Percentiles rank a stretch among this genome's conserved stretches.
Conservation (phyloP, 2,797 vertebrate genomes). For the Enteromius unitaeniatus region DNA sequence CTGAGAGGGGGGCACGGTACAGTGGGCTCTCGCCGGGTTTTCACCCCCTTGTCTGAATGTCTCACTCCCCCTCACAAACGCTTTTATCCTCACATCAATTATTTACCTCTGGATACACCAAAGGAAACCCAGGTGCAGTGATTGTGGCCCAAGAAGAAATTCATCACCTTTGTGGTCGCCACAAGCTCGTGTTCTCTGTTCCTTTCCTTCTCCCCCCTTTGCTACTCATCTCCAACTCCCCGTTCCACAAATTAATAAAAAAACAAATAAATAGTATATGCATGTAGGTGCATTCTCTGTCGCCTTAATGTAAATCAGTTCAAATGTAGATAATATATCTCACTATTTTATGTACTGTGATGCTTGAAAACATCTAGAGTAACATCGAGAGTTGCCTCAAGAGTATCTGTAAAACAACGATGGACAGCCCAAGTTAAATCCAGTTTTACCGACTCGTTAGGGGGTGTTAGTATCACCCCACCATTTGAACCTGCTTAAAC, state of each 20-base stretch:
- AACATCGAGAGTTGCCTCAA: not conserved
- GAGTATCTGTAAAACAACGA: not conserved
- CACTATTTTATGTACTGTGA: not conserved
- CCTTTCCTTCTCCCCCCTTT: constrained; percentile 26
- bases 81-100: constrained; percentile 84
- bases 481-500: constrained; percentile 50
- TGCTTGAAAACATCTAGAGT: not conserved
- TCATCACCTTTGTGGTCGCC: constrained; percentile 66
- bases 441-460: constrained; percentile 18
- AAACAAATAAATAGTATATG: not conserved
- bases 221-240: constrained; percentile 19
- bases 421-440: not conserved
- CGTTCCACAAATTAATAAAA: constrained; percentile 28
- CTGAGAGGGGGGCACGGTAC: constrained; percentile 65
- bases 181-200: constrained; percentile 53
- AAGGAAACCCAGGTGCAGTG: constrained; percentile 80
- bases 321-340: not conserved
- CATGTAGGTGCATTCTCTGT: constrained; percentile 23
- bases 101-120: constrained; percentile 83
- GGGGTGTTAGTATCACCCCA: constrained; percentile 18
- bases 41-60: constrained; percentile 66
- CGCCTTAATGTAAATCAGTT: not conserved
- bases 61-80: constrained; percentile 67
- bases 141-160: constrained; percentile 80
- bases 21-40: constrained; percentile 49